Percentiles rank a stretch among this genome's conserved stretches.
Conservation (phyloP, 2,113 vertebrate species). For the Dipodomys merriami region DNA sequence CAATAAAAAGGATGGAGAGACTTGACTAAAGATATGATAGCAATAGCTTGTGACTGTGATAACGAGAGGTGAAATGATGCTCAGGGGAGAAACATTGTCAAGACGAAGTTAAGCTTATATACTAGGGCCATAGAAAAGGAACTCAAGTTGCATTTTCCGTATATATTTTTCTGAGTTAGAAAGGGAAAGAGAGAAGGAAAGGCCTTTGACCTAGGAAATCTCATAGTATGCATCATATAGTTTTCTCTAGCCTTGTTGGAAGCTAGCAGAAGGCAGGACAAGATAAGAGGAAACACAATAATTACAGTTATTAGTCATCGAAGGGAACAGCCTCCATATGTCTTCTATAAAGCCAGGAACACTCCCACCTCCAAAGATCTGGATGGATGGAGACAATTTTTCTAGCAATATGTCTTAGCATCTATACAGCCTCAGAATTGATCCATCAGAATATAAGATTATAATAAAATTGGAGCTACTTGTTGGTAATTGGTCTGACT, state of each 20-base stretch:
- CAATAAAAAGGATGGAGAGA: slow-evolving; percentile 25
- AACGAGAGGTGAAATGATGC: slow-evolving; percentile 45
- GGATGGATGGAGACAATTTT: background rate
- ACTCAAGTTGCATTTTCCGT: background rate
- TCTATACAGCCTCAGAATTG: background rate
- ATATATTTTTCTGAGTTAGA: slow-evolving; percentile 33
- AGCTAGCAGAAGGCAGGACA: background rate
- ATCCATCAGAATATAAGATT: background rate
- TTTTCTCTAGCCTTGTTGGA: background rate
- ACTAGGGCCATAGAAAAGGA: background rate
- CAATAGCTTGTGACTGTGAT: slow-evolving; percentile 30
- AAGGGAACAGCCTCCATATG: background rate
- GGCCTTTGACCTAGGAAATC: background rate
- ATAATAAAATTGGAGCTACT: background rate
- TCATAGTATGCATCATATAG: background rate
- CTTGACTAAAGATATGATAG: slow-evolving; percentile 39
- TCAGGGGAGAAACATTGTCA: slow-evolving; percentile 8
- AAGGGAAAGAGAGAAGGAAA: slow-evolving; percentile 4
- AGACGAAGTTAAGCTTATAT: background rate
- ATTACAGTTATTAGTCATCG: slow-evolving; percentile 20
- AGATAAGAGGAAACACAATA: background rate
- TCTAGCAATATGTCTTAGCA: background rate
- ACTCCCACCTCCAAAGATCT: background rate
- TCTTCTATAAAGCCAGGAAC: background rate
- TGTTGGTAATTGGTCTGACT: slow-evolving; percentile 8